Evolutionary conservation across 2,113 vertebrate species (phyloP), one percentile per base, ranked within the genome.

Genomic region (Leptodactylus fuscus): DNA sequence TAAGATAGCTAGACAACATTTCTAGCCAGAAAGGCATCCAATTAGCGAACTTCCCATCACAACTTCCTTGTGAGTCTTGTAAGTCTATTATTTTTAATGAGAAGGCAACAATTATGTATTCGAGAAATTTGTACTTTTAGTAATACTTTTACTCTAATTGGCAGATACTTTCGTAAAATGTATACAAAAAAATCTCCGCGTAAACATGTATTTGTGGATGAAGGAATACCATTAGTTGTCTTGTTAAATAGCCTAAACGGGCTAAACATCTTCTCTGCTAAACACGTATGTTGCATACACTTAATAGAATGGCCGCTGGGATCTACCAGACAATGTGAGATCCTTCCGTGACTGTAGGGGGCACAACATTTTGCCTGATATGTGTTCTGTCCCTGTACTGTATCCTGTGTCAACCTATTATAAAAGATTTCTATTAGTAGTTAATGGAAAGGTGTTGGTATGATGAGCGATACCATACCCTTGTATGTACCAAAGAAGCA

Each of bases 31-130:
- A 51, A 15, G 44, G 24, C 46, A 27, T 49, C 73, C 73, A 76
- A 76, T 76, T 76, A 76, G 73, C 29, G 46, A 49, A 76, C 48
- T 76, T 51, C 9, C 73, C 44, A 51, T 32, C 73, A 32, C 73
- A 48, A 76, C 73, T 49, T 76, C 73, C 73, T 76, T 48, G 27
- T 48, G 27, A 32, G 73, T 48, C 46, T 49, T 76, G 46, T 76
- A 76, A 32, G 73, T 48, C 73, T 76, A 76, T 76, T 76, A 76
- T 76, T 76, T 76, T 76, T 76, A 76, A 76, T 76, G 46, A 76
- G 73, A 76, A 51, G 73, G 27, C 46, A 76, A 76, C 73, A 76
- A 49, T 49, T 49, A 49, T 76, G 27, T 51, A 76, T 76, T 76
- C 46, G 13, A 76, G 44, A 76, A 76, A 76, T 48, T 76, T 49